Percentiles rank a stretch among this genome's conserved stretches.
These are phyloP conservation scores for Mirza zaza DNA, from an alignment of 2,113 vertebrate genomes.

Conservation along the genomic window DNA sequence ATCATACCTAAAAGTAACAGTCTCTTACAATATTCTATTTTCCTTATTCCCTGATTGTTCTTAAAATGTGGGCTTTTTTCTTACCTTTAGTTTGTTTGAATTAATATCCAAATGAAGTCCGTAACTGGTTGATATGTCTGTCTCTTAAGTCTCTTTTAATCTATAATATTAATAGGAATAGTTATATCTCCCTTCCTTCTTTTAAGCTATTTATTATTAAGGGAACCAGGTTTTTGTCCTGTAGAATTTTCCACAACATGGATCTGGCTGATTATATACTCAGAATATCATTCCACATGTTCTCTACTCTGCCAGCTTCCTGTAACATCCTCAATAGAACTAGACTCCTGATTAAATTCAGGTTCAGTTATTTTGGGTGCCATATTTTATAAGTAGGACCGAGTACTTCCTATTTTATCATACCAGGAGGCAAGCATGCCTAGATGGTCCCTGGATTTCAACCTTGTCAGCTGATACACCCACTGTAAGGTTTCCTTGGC, in stretches of 20 bases:
- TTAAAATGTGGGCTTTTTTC: not conserved
- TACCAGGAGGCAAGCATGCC: not conserved
- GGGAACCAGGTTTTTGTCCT: not conserved
- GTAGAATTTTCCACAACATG: not conserved
- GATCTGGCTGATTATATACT: not conserved
- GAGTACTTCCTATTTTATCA: not conserved
- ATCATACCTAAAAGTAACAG: not conserved
- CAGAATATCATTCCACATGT: not conserved
- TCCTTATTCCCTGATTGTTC: not conserved
- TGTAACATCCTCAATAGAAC: not conserved
- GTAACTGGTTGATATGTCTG: not conserved
- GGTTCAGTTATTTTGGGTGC: not conserved
- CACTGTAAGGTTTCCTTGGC: not conserved
- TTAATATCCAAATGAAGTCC: not conserved
- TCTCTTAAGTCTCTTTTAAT: not conserved
- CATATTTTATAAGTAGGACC: not conserved
- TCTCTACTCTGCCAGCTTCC: not conserved
- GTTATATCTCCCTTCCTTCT: not conserved
- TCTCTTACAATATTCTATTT: not conserved
- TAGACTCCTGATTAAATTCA: not conserved
- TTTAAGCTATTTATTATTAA: not conserved
- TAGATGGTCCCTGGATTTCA: not conserved
- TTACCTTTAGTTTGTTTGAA: not conserved
- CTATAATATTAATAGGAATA: not conserved
- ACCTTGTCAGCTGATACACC: not conserved